Percentiles rank a stretch among this genome's conserved stretches.
phyloP scores from a whole-genome alignment of 2,888 invertebrate genomes.

The Andrena bicolor region DNA sequence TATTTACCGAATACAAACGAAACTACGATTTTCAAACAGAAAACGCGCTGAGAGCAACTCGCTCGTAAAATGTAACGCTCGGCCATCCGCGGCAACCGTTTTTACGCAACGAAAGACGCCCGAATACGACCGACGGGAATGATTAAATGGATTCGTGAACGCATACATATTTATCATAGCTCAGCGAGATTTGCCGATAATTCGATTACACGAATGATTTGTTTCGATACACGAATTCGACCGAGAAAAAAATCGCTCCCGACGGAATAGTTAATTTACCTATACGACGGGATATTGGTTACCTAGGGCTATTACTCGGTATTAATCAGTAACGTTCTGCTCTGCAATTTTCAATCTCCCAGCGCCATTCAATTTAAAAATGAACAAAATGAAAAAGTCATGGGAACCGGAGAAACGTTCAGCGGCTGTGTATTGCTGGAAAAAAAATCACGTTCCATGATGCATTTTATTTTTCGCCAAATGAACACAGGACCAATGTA shows the following conservation, averaged over 20 bases:
- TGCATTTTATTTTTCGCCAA: constrained; percentile 1
- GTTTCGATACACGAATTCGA: constrained; percentile 27
- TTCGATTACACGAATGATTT: constrained; percentile 53
- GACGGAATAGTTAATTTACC: constrained; percentile 45
- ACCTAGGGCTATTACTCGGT: constrained; percentile 19
- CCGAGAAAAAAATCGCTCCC: constrained; percentile 24
- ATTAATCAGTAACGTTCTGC: constrained; percentile 27
- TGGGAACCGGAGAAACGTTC: neutral
- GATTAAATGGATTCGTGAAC: constrained; percentile 34
- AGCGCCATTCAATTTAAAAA: neutral
- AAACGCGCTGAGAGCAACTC: neutral
- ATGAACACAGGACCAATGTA: neutral
- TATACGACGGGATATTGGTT: constrained; percentile 3
- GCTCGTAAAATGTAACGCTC: constrained; percentile 6
- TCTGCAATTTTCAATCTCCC: constrained; percentile 7
- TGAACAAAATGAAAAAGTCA: neutral
- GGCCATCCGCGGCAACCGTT: constrained; percentile 8
- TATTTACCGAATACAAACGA: neutral
- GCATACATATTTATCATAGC: constrained; percentile 43
- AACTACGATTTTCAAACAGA: neutral
- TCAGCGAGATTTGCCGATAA: constrained; percentile 37
- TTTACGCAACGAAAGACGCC: constrained; percentile 9
- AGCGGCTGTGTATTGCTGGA: neutral
- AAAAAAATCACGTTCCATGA: constrained; percentile 18
- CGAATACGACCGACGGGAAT: constrained; percentile 17